Evolutionary conservation across 1,140 invertebrate genomes (phyloP).

Genomic region (Polypedilum pembai): DNA sequence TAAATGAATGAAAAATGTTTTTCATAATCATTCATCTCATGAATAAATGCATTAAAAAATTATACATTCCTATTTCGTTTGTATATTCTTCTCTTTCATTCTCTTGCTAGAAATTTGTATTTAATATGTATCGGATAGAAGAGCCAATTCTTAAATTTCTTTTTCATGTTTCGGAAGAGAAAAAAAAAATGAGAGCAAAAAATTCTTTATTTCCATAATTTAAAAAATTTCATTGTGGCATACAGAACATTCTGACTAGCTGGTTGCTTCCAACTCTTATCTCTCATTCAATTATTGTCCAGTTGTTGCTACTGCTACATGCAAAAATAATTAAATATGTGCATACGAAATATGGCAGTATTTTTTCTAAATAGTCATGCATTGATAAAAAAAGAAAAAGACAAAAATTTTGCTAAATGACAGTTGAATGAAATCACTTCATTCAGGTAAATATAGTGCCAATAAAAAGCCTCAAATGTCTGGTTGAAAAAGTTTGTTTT

Average conservation of each 20-base stretch:
- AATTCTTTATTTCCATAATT: not conserved
- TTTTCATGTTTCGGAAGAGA: conserved; percentile 12
- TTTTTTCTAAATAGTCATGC: too few species aligned
- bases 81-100: not conserved
- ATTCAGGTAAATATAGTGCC: too few species aligned
- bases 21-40: conserved; percentile 27
- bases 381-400: too few species aligned
- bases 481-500: not conserved
- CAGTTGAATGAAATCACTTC: not conserved
- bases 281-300: conserved; percentile 2
- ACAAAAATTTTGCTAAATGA: not conserved
- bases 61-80: conserved; percentile 21
- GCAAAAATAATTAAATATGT: not conserved
- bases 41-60: conserved; percentile 28
- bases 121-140: conserved; percentile 21
- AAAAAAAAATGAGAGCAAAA: too few species aligned
- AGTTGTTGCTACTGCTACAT: not conserved
- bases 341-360: too few species aligned
- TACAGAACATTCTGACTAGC: not conserved
- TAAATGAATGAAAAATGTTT: conserved; percentile 17
- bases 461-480: too few species aligned
- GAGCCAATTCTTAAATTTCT: too few species aligned
- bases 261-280: not conserved
- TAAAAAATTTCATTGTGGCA: not conserved
- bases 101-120: not conserved